Evolutionary conservation across 2,888 invertebrate genomes (phyloP), one percentile per base, ranked within the genome.

Genomic region (Caenorhabditis wallacei): DNA sequence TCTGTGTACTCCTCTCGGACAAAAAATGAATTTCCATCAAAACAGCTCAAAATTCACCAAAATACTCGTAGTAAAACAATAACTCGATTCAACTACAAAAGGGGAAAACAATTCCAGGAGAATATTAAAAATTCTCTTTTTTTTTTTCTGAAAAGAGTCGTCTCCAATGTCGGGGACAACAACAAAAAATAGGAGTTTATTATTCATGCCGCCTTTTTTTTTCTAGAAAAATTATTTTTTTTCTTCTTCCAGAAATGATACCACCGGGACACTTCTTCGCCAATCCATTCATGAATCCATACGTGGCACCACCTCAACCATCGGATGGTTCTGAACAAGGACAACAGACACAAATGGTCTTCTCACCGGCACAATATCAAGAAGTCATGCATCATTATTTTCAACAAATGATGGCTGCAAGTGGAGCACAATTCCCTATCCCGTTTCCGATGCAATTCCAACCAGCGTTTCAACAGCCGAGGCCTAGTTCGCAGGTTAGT

Each of bases 351-450:
- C 76, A 76, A 22, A 76, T 76, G 76, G 86, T 78, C 18, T 89
- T 90, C 61, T 89, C 90, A 1, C 91, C 91, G 8, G 85, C 85
- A 24, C 90, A 91, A 46, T 91, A 91, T 76, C 91, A 91, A 76
- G 89, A 91, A 64, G 88, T 91, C 86, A 90, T 91, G 89, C 90
- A 91, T 80, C 90, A 91, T 59, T 91, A 91, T 82, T 86, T 91
- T 76, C 89, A 89, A 80, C 88, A 88, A 69, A 87, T 87, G 87
- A 87, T 87, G 86, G 82, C 84, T 13, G 87, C 85, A 57, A 64
- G 72, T 43, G 82, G 80, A 40, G 82, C 84, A 18, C 86, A 86
- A 56, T 84, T 80, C 54, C 82, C 82, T 0, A 85, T 87, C 48
- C 85, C 84, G 1, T 87, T 87, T 53, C 88, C 88, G 10, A 87